Base-by-base conservation (phyloP, 2,113 vertebrate genomes). In the Cyphomyrus plagiostoma region DNA sequence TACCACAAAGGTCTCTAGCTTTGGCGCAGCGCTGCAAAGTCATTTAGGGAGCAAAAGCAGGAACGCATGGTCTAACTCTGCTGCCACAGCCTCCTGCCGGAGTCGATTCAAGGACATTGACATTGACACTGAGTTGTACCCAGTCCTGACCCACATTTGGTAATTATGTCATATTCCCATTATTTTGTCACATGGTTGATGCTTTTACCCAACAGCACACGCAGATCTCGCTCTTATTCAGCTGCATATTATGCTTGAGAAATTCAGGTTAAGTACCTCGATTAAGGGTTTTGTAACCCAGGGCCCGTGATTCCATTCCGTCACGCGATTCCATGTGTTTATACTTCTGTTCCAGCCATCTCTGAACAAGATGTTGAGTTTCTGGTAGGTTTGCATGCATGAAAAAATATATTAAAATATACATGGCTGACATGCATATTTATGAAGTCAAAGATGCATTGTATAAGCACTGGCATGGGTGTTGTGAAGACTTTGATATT, bases 21-120 rank as follows among this genome's bases (percentile, higher is more conserved):
- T 87, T 90, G 86, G 86, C 83, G 85, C 70, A 53, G 62, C 77
- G 87, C 87, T 91, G 90, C 91, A 92, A 91, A 91, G 88, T 91
- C 89, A 88, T 91, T 82, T 84, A 77, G 74, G 49, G 49, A 83
- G 80, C 70, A 42, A 42, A 42, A 35, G 30, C 13, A 42, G 74
- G 74, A 42, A 39, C 1, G 26, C 66, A 74, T 35, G 74, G 35
- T 80, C 74, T 42, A 42, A 80, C 74, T 80, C 30, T 42, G 35
- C 30, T 17, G 6, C 30, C 70, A 15, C 30, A 39, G 15, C 15
- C 17, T 87, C 17, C 85, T 53, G 13, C 15, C 7, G 45, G 21
- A 86, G 46, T 52, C 85, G 30, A n/a, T 35, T 88, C 30, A 88
- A 88, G 87, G 87, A 66, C 52, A 66, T 45, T 15, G 35, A 66